Base-by-base conservation (phyloP, 2,888 invertebrate species). In the Conchocele bisecta region DNA sequence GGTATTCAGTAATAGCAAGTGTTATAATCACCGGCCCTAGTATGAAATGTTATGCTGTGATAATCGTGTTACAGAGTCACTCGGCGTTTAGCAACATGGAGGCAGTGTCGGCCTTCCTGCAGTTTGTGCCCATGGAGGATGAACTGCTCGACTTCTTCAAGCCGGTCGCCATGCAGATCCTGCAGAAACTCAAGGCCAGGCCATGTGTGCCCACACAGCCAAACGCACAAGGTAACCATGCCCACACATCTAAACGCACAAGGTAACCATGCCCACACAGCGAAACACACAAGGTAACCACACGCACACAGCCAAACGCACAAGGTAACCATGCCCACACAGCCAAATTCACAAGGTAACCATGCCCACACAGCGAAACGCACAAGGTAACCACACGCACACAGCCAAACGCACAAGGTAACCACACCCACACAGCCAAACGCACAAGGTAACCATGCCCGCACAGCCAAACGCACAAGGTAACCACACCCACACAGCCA, bases 61-160 rank as follows among this genome's bases (percentile, higher is more conserved):
- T 13, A 26, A 9, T 24, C 24, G 33, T 35, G 48, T 78, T 74
- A 1, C 76, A 89, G 88, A 68, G 56, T 11, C 86, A 86, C 42
- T 66, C 75, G 39, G 85, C 84, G 17, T 83, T 87, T 59, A 71
- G 39, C 13, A 74, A 75, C 20, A 71, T 90, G 26, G 84, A 88
- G 54, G 89, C 88, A 2, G 82, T 90, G 17, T 80, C 81, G 20
- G 41, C 78, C 29, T 90, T 84, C 75, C 83, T 90, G 17, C 88
- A 89, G 81, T 89, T 89, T 83, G 84, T 90, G 13, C 90, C 90
- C 4, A 74, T 87, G 72, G 88, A 89, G 64, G 89, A 88, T 71
- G 90, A 90, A 64, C 87, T 89, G 17, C 73, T 90, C 17, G 90
- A 88, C 58, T 90, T 90, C 83, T 90, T 90, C 80, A 81, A 83